Conservation (phyloP, 2,888 invertebrate genomes). For the Sthenelais limicola region DNA sequence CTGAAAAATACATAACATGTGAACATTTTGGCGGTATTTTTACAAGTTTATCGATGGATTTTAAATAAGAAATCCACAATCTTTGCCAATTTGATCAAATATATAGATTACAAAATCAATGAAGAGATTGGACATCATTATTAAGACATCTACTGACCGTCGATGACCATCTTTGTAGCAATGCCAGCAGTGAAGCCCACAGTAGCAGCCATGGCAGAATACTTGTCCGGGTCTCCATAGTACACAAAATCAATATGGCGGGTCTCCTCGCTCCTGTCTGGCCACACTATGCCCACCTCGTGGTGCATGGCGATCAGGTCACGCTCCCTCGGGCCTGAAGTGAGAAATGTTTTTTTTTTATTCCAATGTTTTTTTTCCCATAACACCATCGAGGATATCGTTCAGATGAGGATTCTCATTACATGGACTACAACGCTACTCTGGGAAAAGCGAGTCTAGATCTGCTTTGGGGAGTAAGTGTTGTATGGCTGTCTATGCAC, state of each 20-base stretch:
- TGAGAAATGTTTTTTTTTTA: too few relatives aligned
- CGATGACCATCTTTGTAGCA: conserved; percentile 96
- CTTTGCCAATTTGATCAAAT: neutral
- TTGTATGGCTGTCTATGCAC: too few relatives aligned
- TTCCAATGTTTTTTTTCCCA: neutral
- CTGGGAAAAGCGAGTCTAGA: too few relatives aligned
- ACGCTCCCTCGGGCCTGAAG: conserved; percentile 78
- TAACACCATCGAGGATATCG: neutral
- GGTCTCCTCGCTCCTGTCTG: conserved; percentile 82
- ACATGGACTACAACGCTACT: neutral
- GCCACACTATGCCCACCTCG: conserved; percentile 93
- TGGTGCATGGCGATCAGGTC: conserved; percentile 96
- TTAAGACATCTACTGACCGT: conserved; percentile 80
- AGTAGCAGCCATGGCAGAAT: conserved; percentile 96
- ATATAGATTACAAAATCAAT: too few relatives aligned
- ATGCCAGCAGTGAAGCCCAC: conserved; percentile 96
- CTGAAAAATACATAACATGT: conserved; percentile 73
- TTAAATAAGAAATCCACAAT: neutral
- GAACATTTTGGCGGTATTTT: neutral
- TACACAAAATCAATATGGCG: conserved; percentile 86
- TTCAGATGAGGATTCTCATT: neutral
- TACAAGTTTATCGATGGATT: neutral
- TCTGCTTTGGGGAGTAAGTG: too few relatives aligned
- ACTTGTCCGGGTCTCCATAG: conserved; percentile 83
- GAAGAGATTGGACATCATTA: too few relatives aligned